Evolutionary conservation across 1,140 invertebrate species (phyloP), one percentile per base, ranked within the genome.

Genomic region (Leptinotarsa texana): DNA sequence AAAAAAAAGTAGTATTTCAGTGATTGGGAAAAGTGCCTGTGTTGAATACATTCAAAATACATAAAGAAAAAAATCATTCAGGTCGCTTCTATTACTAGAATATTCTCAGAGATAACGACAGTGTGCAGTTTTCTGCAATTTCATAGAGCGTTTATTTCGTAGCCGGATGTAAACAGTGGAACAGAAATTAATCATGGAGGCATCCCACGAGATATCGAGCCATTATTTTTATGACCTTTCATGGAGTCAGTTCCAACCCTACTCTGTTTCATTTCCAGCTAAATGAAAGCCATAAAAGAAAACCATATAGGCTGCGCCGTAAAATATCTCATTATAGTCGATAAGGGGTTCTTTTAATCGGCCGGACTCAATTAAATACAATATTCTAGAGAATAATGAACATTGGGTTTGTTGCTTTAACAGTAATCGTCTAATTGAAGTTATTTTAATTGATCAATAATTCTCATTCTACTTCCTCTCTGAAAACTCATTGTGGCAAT

Each of bases 271-370:
- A 57, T 57, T 57, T 57, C 51, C n/a, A 18, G 51, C 51, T 57
- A n/a, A 57, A 57, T 57, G 51, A 57, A 57, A 57, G 51, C 51
- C 17, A 57, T 57, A 57, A 57, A 57, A 57, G 51, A 57, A 57
- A 57, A n/a, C 51, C 51, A 57, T 18, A 57, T 57, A 17, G 15
- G 51, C 51, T 57, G n/a, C 51, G 13, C 51, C 15, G n/a, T 57
- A 57, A 57, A 57, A 18, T 57, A 57, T 57, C 51, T 57, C 51
- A 57, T 57, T n/a, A 57, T 57, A 57, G 51, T 57, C 51, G 13
- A 57, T 57, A 57, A 57, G 51, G 51, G 51, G 51, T 57, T 57
- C 51, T 57, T 57, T 57, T 57, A 57, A 57, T 57, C n/a, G 51
- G 13, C 4, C 17, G 51, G n/a, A 57, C 51, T 57, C 51, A 18